phyloP scores from a whole-genome alignment of 2,888 invertebrate genomes.

The Choreutis nemorana region DNA sequence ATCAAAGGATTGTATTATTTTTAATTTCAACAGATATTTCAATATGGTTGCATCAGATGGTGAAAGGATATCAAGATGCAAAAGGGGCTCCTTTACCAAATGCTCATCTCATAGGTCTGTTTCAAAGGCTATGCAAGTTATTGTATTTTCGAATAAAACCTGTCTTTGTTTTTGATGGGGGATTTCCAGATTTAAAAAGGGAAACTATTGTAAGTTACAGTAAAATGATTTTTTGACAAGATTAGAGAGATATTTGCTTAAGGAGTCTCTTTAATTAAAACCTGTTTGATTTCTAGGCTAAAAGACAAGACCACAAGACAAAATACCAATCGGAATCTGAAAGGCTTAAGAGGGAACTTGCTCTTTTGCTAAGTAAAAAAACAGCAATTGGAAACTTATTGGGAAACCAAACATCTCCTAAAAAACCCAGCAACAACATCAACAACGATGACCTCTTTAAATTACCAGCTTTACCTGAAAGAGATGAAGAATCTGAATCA shows the following conservation, averaged over 20 bases:
- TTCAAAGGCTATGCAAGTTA: conserved; percentile 94
- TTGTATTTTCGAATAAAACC: conserved; percentile 95
- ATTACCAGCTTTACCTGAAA: conserved; percentile 61
- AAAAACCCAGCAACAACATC: conserved; percentile 27
- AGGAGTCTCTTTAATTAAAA: neutral
- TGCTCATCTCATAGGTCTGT: conserved; percentile 93
- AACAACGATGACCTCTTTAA: conserved; percentile 71
- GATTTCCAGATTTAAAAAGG: conserved; percentile 88
- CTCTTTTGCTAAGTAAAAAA: conserved; percentile 78
- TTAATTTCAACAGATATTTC: conserved; percentile 81
- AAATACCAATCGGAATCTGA: conserved; percentile 76
- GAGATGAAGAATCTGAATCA: conserved; percentile 41
- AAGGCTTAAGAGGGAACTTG: conserved; percentile 75
- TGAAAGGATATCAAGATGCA: conserved; percentile 92
- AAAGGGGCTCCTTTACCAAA: conserved; percentile 84
- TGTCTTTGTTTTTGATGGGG: conserved; percentile 98
- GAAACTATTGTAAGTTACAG: conserved; percentile 83
- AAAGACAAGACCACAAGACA: conserved; percentile 76
- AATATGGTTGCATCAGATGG: conserved; percentile 98
- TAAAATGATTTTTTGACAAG: neutral
- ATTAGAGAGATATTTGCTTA: neutral
- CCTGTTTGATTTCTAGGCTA: conserved; percentile 63
- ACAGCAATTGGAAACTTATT: conserved; percentile 77
- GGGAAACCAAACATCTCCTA: conserved; percentile 59
- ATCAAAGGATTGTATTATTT: too few relatives aligned